These are phyloP conservation scores for Stenoptilia bipunctidactyla DNA, from an alignment of 2,888 invertebrate genomes.

Conservation along the genomic window DNA sequence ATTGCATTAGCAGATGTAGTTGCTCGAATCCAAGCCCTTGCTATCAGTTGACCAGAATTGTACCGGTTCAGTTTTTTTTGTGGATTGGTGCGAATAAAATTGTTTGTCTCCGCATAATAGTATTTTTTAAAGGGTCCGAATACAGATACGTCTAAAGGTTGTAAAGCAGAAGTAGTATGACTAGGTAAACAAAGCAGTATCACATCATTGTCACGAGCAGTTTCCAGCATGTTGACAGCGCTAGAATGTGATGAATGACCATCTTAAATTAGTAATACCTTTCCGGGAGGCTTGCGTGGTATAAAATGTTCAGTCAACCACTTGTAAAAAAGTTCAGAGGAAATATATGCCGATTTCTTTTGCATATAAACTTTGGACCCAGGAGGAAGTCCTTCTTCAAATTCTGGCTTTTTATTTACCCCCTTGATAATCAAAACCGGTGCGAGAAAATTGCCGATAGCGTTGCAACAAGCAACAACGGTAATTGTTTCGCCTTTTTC, in stretches of 20 bases:
- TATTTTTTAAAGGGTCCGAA: slow-evolving; percentile 8
- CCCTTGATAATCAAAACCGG: slow-evolving; percentile 14
- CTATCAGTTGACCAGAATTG: not conserved
- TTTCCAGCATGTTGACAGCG: not conserved
- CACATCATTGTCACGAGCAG: not conserved
- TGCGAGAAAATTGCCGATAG: slow-evolving; percentile 20
- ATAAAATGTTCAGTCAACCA: slow-evolving; percentile 2
- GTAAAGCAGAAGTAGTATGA: slow-evolving; percentile 12
- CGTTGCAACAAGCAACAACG: slow-evolving; percentile 23
- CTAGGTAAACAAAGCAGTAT: slow-evolving; percentile 16
- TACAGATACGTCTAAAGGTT: slow-evolving; percentile 10
- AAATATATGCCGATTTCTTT: slow-evolving; percentile 1
- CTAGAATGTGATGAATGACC: slow-evolving; percentile 1
- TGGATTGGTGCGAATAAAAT: slow-evolving; percentile 1
- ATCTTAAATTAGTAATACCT: slow-evolving; percentile 1
- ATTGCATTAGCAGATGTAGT: not conserved
- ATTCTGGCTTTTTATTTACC: slow-evolving; percentile 12
- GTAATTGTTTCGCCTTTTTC: slow-evolving; percentile 25
- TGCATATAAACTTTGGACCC: not conserved
- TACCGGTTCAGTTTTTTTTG: slow-evolving; percentile 1
- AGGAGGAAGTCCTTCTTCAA: slow-evolving; percentile 11
- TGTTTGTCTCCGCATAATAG: slow-evolving; percentile 5
- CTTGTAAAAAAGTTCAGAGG: not conserved
- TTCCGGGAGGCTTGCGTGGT: not conserved
- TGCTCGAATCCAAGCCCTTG: not conserved